phyloP scores from a whole-genome alignment of 2,888 invertebrate genomes.

The Troilus luridus region DNA sequence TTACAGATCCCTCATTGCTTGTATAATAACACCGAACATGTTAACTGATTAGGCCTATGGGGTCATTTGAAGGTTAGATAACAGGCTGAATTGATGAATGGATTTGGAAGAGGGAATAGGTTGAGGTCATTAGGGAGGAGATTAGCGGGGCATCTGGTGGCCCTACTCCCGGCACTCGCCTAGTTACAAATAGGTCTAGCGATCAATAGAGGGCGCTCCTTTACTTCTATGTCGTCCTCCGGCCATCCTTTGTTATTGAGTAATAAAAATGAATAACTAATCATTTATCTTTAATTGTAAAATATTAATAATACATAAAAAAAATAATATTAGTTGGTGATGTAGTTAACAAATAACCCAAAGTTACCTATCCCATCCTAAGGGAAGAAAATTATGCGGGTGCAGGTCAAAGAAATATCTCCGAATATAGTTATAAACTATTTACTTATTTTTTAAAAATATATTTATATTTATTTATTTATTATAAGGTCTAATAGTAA shows the following conservation, averaged over 20 bases:
- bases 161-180: background rate
- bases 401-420: no score
- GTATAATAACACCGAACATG: background rate
- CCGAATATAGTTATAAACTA: no score
- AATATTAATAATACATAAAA: no score
- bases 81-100: background rate
- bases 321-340: no score
- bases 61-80: background rate
- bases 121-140: background rate
- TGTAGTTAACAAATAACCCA: no score
- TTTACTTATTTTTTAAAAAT: no score
- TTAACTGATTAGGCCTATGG: background rate
- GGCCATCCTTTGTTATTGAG: background rate
- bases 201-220: constrained; percentile 1
- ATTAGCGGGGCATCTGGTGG: background rate
- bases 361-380: no score
- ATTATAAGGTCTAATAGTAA: no score
- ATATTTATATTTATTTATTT: no score
- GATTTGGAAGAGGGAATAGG: background rate
- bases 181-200: constrained; percentile 33
- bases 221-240: background rate
- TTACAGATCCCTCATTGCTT: background rate
- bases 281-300: no score
- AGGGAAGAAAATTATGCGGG: no score
- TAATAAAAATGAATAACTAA: background rate